Base-by-base conservation (phyloP, 2,113 vertebrate species). In the Eubucco bourcierii region DNA sequence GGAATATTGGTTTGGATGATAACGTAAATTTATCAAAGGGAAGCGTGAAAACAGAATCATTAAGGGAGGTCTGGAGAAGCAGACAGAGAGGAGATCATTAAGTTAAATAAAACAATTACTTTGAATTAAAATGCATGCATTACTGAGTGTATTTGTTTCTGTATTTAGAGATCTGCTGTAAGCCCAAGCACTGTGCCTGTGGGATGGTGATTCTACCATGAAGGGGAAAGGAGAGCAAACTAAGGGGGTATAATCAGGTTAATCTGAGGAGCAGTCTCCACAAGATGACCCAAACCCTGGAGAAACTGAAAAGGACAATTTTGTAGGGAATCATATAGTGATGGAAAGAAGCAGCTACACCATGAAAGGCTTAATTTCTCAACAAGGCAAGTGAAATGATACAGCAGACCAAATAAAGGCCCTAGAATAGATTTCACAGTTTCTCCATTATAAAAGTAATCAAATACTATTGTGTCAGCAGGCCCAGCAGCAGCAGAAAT, bases 1-100 rank as follows among this genome's bases (percentile, higher is more conserved):
- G 5, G 79, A 90, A 63, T 94, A 90, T 88, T 88, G 39, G 23
- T 59, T 92, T 74, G 23, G 77, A 65, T 67, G 34, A 33, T 88
- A 90, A 90, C 3, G 2, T 53, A 60, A 83, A 81, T 88, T 85
- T 75, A 61, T 89, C 58, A 74, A 52, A 24, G 23, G n/a, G 70
- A 68, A 83, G 12, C 27, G 10, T 91, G 37, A 81, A 76, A 90
- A 81, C 3, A 90, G 64, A 88, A 71, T 17, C 20, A 31, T 92
- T 91, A 82, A 65, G 6, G 9, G 13, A 31, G 12, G 29, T 81
- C 67, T 79, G 28, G 28, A 61, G 78, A 87, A 67, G 21, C 1
- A 3, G 37, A 34, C 19, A 89, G 28, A 39, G 52, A 52, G 14
- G 7, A 59, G 6, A 82, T 82, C 76, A 82, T 79, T 79, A 41